phyloP scores from a whole-genome alignment of 2,113 vertebrate species.

The Odocoileus virginianus region DNA sequence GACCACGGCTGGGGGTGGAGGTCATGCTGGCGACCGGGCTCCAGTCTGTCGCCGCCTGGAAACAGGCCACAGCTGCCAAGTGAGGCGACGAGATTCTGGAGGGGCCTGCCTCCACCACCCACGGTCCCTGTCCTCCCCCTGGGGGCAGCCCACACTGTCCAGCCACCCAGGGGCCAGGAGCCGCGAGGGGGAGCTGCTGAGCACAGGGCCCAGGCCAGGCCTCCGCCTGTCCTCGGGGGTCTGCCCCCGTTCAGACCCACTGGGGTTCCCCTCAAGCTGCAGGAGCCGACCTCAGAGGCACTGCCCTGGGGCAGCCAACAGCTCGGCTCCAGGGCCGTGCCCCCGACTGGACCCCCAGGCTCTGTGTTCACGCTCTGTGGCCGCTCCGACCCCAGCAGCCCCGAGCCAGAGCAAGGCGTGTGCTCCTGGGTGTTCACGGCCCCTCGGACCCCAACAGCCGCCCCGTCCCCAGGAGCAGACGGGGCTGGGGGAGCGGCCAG shows the following conservation, averaged over 20 bases:
- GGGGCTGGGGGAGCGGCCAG: rapidly evolving
- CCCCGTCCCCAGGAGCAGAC: rapidly evolving
- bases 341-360: background rate
- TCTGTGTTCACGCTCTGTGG: background rate
- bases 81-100: rapidly evolving
- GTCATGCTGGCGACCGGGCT: background rate
- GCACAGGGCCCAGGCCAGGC: background rate
- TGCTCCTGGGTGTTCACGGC: background rate
- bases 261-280: background rate
- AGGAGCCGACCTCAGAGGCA: background rate
- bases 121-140: rapidly evolving
- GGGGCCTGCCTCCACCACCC: background rate
- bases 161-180: background rate
- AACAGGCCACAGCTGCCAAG: background rate
- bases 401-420: background rate
- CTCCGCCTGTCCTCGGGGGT: background rate
- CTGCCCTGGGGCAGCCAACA: too few species aligned
- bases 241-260: background rate
- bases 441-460: too few species aligned
- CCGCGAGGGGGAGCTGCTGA: rapidly evolving
- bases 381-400: background rate
- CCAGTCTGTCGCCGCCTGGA: background rate
- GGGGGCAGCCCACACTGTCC: too few species aligned
- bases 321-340: rapidly evolving
- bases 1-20: background rate